phyloP scores from a whole-genome alignment of 2,113 vertebrate species.

The Stictonetta naevosa region DNA sequence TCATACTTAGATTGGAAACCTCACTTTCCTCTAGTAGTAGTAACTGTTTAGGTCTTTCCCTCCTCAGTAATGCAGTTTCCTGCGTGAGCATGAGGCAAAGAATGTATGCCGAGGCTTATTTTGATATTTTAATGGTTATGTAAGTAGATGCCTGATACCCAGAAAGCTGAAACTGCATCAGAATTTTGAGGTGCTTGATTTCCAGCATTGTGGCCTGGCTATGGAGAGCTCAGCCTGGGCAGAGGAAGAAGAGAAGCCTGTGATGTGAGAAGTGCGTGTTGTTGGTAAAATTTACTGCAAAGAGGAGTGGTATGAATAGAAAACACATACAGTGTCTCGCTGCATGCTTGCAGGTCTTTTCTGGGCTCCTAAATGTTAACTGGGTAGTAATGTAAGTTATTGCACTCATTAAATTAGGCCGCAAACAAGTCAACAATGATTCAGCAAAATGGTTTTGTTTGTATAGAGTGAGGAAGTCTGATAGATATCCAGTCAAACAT shows the following conservation, averaged over 20 bases:
- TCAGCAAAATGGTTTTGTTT: slow-evolving; percentile 88
- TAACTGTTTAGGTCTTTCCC: background rate
- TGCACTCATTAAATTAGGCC: slow-evolving; percentile 85
- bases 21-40: background rate
- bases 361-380: slow-evolving; percentile 83
- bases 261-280: slow-evolving; percentile 36
- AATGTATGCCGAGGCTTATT: background rate
- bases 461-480: slow-evolving; percentile 82
- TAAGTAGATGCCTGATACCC: background rate
- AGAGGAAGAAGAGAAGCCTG: slow-evolving; percentile 12
- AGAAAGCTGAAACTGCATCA: background rate
- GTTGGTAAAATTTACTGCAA: slow-evolving; percentile 72
- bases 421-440: slow-evolving; percentile 88
- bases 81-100: background rate
- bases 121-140: background rate
- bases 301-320: slow-evolving; percentile 69
- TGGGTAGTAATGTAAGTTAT: slow-evolving; percentile 85
- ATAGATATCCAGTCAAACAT: slow-evolving; percentile 90
- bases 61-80: background rate
- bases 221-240: background rate
- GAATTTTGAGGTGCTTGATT: background rate
- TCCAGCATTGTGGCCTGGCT: background rate
- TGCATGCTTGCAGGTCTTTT: slow-evolving; percentile 78
- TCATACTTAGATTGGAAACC: background rate
- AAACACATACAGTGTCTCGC: slow-evolving; percentile 73